These are phyloP conservation scores for human DNA, from an alignment of 2,113 vertebrate species.

Conservation along the genomic window GRCh38 chr11:15332001-15332500, in stretches of 20 bases:
- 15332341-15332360: not conserved
- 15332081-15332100: not conserved
- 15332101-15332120: not conserved
- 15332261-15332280: not conserved
- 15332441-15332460: not conserved
- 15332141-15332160: not conserved
- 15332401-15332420: not conserved
- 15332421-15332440: not conserved
- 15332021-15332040: not conserved
- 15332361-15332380: not conserved
- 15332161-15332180: not conserved
- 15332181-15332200: not conserved
- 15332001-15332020: not conserved
- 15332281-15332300: not conserved
- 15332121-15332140: not conserved
- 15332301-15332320: not conserved
- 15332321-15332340: not conserved
- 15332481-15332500: not conserved
- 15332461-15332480: not conserved
- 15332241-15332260: not conserved
- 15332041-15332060: accelerated
- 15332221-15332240: not conserved
- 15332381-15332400: not conserved
- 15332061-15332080: no score
- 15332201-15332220: not conserved